A percentile compares a stretch with the other conserved stretches of the same genome.
Evolutionary conservation across 2,797 vertebrate genomes (phyloP).

Genomic region (Catharus ustulatus): DNA sequence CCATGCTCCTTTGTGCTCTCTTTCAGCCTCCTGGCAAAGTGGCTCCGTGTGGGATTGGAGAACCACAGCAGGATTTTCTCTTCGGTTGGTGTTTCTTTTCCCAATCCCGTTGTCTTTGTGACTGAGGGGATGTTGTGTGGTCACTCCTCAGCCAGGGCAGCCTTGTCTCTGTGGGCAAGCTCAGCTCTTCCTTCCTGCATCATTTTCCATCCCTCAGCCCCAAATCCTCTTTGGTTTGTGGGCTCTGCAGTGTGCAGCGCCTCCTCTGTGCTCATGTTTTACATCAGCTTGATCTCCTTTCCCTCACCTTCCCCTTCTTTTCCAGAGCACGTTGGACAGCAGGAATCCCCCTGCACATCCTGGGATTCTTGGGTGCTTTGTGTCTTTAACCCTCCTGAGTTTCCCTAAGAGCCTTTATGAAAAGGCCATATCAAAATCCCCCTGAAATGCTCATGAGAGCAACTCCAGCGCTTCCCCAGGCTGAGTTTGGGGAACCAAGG

Average conservation of each 20-base stretch:
- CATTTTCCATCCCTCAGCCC: background rate
- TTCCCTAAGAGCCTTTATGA: background rate
- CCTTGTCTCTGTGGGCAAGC: background rate
- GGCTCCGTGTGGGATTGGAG: background rate
- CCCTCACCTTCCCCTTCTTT: background rate
- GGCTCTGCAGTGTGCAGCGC: background rate
- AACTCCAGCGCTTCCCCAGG: background rate
- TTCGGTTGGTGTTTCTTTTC: background rate
- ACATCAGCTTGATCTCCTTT: accelerated
- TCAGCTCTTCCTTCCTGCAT: background rate
- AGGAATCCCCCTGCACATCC: background rate
- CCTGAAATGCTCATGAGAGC: accelerated
- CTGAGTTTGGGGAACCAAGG: background rate
- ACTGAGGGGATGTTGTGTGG: background rate
- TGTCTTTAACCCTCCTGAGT: background rate
- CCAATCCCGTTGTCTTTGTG: too few species aligned
- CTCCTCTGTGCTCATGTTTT: background rate
- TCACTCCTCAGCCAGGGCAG: background rate
- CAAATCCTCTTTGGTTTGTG: background rate
- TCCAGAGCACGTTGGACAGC: background rate
- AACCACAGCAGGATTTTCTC: background rate
- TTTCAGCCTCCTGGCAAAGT: background rate
- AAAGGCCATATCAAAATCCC: too few species aligned
- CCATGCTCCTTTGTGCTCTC: background rate
- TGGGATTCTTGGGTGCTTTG: background rate